A percentile compares a stretch with the other conserved stretches of the same genome.
Conservation (phyloP, 2,113 vertebrate species). For the Caracal caracal region DNA sequence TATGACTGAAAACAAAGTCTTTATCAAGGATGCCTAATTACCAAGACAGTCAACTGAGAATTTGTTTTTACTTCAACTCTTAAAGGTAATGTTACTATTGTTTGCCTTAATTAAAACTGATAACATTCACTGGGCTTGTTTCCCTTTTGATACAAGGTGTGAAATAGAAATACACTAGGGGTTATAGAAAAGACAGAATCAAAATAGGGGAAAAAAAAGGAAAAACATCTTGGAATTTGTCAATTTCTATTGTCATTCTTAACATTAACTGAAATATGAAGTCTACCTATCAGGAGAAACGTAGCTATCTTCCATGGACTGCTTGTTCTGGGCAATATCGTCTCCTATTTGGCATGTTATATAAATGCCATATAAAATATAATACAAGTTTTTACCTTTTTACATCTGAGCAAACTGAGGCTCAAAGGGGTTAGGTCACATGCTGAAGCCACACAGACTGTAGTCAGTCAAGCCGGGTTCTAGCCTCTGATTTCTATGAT, state of each 20-base stretch:
- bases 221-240: not conserved
- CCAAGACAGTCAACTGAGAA: not conserved
- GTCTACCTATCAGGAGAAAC: not conserved
- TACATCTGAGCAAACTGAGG: not conserved
- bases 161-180: not conserved
- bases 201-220: not conserved
- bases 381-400: not conserved
- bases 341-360: not conserved
- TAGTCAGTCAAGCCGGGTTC: not conserved
- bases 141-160: not conserved
- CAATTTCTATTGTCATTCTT: not conserved
- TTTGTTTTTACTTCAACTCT: slow-evolving; percentile 1
- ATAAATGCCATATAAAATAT: not conserved
- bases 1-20: not conserved
- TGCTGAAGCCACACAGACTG: not conserved
- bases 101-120: slow-evolving; percentile 6
- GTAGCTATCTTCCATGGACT: not conserved
- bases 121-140: not conserved
- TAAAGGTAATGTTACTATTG: slow-evolving; percentile 6
- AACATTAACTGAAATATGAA: slow-evolving; percentile 1
- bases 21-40: not conserved
- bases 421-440: not conserved
- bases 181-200: not conserved
- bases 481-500: not conserved
- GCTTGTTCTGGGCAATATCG: not conserved